Evolutionary conservation across 2,113 vertebrate genomes (phyloP).

Genomic region (Setophaga petechia): DNA sequence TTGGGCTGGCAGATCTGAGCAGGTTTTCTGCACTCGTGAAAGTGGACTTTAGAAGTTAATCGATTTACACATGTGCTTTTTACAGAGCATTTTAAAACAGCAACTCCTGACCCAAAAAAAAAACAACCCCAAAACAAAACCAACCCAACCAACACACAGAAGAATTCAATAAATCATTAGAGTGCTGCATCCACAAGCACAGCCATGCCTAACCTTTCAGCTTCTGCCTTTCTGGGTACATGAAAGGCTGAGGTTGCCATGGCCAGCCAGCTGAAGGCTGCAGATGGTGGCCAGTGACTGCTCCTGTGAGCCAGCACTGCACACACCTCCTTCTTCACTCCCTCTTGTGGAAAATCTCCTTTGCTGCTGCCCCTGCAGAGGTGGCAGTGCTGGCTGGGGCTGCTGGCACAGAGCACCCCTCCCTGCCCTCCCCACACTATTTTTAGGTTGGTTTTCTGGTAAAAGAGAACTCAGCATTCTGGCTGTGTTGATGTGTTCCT

Average conservation of each 20-base stretch:
- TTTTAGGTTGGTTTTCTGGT: background rate
- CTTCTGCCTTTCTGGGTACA: background rate
- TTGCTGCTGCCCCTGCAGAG: background rate
- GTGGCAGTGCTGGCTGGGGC: background rate
- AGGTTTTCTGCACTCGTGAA: background rate
- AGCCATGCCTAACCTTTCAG: background rate
- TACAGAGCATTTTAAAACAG: background rate
- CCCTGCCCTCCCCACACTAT: fast-evolving
- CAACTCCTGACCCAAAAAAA: background rate
- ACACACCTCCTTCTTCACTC: background rate
- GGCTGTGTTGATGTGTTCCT: background rate
- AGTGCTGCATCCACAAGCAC: background rate
- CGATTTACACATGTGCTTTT: background rate
- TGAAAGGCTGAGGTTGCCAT: background rate
- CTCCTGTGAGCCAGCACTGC: background rate
- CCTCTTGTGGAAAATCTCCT: background rate
- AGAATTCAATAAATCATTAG: conserved; percentile 2
- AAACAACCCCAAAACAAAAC: no score
- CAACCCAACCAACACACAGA: background rate
- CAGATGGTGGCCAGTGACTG: background rate
- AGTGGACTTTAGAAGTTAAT: background rate
- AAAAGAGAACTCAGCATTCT: background rate
- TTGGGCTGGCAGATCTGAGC: background rate
- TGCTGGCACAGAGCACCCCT: background rate
- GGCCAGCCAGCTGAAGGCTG: background rate